Conservation (phyloP, 1,140 invertebrate genomes). For the Ptiloglossa arizonensis region DNA sequence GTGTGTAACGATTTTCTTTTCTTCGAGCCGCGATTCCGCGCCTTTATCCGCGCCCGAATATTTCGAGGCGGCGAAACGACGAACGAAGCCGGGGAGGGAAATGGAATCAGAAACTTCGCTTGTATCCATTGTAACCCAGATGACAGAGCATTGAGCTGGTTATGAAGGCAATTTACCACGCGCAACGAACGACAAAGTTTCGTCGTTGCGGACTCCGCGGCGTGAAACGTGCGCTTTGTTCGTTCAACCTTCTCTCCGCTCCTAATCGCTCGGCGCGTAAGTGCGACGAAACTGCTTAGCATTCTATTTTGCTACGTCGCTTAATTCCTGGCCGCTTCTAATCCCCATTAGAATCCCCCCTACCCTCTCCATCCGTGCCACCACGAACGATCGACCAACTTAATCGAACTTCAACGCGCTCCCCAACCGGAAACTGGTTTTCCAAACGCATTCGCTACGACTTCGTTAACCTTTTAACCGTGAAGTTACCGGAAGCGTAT, state of each 20-base stretch:
- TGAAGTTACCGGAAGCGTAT: no score
- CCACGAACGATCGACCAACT: background rate
- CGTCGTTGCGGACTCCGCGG: slow-evolving; percentile 21
- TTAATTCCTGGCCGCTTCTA: background rate
- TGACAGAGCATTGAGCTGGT: slow-evolving; percentile 45
- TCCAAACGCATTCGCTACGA: background rate
- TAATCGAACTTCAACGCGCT: background rate
- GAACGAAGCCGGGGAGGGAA: slow-evolving; percentile 24
- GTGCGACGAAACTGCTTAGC: slow-evolving; percentile 31
- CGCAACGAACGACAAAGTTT: slow-evolving; percentile 56
- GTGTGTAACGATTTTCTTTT: no score
- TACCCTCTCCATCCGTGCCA: no score
- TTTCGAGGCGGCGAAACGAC: background rate
- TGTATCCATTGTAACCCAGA: slow-evolving; percentile 23
- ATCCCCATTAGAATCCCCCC: background rate
- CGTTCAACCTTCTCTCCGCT: slow-evolving; percentile 18
- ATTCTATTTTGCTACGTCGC: slow-evolving; percentile 6
- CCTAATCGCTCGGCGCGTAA: slow-evolving; percentile 37
- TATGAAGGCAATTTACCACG: slow-evolving; percentile 58
- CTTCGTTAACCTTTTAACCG: no score
- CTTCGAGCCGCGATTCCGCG: no score
- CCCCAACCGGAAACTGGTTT: background rate
- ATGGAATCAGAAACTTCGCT: slow-evolving; percentile 54
- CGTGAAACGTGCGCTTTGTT: slow-evolving; percentile 49
- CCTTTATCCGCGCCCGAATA: no score